Conservation (phyloP, 1,140 invertebrate species). For the Drosophila tristis region DNA sequence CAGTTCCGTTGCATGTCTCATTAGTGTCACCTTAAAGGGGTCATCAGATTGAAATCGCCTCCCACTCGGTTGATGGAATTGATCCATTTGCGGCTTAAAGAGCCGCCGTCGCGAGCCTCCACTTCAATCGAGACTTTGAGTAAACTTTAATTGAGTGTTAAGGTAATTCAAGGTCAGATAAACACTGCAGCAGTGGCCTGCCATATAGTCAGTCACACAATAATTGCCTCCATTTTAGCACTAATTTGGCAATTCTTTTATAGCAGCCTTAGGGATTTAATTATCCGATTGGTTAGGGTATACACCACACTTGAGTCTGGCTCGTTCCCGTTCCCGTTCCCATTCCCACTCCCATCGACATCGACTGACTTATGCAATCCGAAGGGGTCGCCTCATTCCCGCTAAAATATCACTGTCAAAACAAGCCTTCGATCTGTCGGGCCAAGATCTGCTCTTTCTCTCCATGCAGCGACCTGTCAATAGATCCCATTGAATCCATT, state of each 20-base stretch:
- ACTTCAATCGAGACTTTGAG: neutral
- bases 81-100: no score
- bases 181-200: neutral
- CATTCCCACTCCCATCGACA: neutral
- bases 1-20: conserved; percentile 55
- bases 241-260: neutral
- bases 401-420: conserved; percentile 41
- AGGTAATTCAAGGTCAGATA: no score
- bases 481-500: conserved; percentile 44
- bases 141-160: neutral
- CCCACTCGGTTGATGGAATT: no score
- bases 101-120: no score
- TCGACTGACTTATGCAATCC: conserved; percentile 21
- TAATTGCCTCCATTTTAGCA: no score
- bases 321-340: neutral
- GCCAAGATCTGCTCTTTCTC: conserved; percentile 2
- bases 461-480: conserved; percentile 30
- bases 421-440: conserved; percentile 27
- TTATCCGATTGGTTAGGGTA: neutral
- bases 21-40: conserved; percentile 51
- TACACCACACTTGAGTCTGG: conserved; percentile 2
- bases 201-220: no score
- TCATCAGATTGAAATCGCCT: conserved; percentile 36
- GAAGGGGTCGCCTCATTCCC: conserved; percentile 12
- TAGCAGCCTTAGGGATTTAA: no score